phyloP scores from a whole-genome alignment of 2,888 invertebrate genomes.

The Linyphia triangularis region DNA sequence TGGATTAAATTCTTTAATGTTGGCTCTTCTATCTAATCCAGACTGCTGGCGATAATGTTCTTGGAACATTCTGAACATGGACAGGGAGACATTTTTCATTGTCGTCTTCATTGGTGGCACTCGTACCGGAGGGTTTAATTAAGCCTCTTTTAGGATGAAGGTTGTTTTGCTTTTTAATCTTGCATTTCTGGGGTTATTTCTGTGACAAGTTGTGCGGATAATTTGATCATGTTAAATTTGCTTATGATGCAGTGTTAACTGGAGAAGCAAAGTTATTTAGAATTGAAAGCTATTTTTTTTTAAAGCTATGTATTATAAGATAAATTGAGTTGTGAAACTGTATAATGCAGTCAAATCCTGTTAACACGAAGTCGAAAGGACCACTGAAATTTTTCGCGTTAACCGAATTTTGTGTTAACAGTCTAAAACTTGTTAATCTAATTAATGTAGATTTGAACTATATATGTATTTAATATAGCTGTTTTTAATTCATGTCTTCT shows the following conservation, averaged over 20 bases:
- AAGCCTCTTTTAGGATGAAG: background rate
- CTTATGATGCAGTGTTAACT: background rate
- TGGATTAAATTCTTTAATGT: slow-evolving; percentile 58
- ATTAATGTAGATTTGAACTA: no score
- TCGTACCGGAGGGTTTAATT: slow-evolving; percentile 4
- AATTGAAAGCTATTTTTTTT: background rate
- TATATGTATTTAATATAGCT: no score
- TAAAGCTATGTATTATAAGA: background rate
- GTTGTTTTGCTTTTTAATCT: background rate
- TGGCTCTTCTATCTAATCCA: background rate
- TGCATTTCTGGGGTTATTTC: background rate
- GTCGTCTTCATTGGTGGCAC: background rate
- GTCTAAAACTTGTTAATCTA: no score
- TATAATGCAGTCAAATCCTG: no score
- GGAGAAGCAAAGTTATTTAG: background rate
- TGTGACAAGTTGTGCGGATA: background rate
- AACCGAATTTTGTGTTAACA: no score
- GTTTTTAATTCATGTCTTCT: no score
- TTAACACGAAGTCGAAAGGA: no score
- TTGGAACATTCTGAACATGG: background rate
- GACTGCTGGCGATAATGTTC: slow-evolving; percentile 28
- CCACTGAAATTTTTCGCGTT: no score
- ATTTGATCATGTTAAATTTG: background rate
- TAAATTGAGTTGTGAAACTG: no score
- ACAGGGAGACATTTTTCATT: slow-evolving; percentile 33